Percentiles rank a stretch among this genome's conserved stretches.
Conservation (phyloP, 2,888 invertebrate genomes). For the Trissoscelio sp. region DNA sequence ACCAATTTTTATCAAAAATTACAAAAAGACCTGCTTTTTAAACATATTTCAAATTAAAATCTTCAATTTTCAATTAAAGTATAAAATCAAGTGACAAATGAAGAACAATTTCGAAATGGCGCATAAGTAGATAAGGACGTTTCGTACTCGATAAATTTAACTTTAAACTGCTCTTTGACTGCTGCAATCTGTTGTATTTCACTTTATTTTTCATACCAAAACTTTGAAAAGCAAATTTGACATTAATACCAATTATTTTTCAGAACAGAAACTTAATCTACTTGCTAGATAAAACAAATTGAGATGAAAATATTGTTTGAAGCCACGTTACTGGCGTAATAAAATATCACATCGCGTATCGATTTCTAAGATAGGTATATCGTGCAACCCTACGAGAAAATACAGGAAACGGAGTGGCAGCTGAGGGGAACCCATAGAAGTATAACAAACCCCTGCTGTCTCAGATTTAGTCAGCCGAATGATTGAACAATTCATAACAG, state of each 20-base stretch:
- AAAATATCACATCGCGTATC: constrained; percentile 56
- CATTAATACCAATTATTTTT: too few relatives aligned
- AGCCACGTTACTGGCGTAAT: constrained; percentile 1
- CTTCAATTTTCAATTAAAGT: too few relatives aligned
- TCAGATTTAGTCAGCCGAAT: constrained; percentile 57
- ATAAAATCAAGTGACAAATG: neutral
- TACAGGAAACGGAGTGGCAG: constrained; percentile 61
- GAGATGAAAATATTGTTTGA: neutral
- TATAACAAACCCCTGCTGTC: constrained; percentile 50
- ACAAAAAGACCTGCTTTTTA: too few relatives aligned
- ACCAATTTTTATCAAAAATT: too few relatives aligned
- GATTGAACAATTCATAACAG: constrained; percentile 48
- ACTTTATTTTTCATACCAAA: too few relatives aligned
- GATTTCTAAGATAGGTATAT: constrained; percentile 60
- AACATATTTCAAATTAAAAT: too few relatives aligned
- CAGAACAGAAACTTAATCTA: too few relatives aligned
- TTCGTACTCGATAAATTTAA: constrained; percentile 70
- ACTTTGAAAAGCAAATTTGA: too few relatives aligned
- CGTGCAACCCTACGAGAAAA: constrained; percentile 58
- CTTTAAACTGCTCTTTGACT: constrained; percentile 1
- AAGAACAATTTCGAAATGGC: constrained; percentile 61
- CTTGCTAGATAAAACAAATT: constrained; percentile 13
- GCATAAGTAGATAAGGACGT: constrained; percentile 64
- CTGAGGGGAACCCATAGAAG: constrained; percentile 66
- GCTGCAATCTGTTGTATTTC: constrained; percentile 1